phyloP scores from a whole-genome alignment of 2,113 vertebrate species.

The Pseudonaja textilis region DNA sequence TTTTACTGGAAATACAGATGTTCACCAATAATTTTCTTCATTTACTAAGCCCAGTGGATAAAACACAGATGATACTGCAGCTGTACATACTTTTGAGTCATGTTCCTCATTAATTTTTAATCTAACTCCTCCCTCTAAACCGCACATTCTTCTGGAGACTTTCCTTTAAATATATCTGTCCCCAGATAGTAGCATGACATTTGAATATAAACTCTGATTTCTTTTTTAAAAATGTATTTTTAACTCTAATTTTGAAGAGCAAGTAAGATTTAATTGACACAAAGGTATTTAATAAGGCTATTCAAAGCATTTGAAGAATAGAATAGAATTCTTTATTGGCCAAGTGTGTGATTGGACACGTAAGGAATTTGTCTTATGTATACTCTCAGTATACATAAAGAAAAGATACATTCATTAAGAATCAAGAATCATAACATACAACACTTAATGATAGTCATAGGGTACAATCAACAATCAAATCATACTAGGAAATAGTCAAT shows the following conservation, averaged over 20 bases:
- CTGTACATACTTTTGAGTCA: neutral
- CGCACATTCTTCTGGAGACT: neutral
- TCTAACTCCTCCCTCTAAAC: constrained; percentile 10
- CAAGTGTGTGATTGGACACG: too few species aligned
- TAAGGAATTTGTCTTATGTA: too few species aligned
- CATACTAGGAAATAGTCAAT: too few species aligned
- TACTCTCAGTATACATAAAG: too few species aligned
- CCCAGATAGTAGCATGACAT: neutral
- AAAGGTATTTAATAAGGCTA: neutral
- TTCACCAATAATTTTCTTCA: neutral
- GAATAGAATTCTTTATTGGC: too few species aligned
- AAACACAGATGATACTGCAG: neutral
- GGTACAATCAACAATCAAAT: too few species aligned
- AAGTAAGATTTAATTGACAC: neutral
- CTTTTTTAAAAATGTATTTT: neutral
- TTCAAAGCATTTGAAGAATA: neutral
- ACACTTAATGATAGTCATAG: too few species aligned
- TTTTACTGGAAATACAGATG: neutral
- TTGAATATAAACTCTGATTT: neutral
- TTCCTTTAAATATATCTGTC: constrained; percentile 2
- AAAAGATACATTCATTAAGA: too few species aligned
- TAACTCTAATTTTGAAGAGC: neutral
- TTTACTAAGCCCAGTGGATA: neutral
- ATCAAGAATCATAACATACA: too few species aligned
- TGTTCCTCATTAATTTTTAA: constrained; percentile 22